phyloP scores from a whole-genome alignment of 2,797 vertebrate species.

The Rhincodon typus region DNA sequence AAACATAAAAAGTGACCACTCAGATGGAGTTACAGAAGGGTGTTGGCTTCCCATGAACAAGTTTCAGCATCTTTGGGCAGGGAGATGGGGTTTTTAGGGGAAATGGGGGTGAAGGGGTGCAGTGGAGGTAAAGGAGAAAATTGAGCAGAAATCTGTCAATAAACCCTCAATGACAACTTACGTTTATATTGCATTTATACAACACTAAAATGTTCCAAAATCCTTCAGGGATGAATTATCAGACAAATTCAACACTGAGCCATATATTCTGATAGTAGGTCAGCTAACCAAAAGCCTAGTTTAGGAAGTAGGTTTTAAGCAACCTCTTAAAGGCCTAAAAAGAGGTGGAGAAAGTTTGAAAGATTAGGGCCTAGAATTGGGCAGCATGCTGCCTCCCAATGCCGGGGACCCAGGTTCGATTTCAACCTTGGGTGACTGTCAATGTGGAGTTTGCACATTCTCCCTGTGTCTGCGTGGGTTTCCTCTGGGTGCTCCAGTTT shows the following conservation, averaged over 20 bases:
- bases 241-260: not conserved
- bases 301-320: not conserved
- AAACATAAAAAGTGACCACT: not conserved
- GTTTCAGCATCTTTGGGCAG: not conserved
- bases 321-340: not conserved
- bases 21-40: not conserved
- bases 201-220: not conserved
- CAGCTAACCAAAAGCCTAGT: not conserved
- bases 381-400: too few relatives aligned
- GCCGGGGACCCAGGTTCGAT: too few relatives aligned
- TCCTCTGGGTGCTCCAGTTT: too few relatives aligned
- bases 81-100: too few relatives aligned
- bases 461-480: too few relatives aligned
- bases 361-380: not conserved
- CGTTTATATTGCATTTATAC: not conserved
- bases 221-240: not conserved
- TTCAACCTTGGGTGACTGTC: too few relatives aligned
- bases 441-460: too few relatives aligned
- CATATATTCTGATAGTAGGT: not conserved
- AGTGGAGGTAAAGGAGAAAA: not conserved
- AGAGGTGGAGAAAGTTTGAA: not conserved
- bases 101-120: too few relatives aligned
- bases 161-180: not conserved
- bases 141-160: not conserved
- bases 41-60: not conserved